Base-by-base conservation (phyloP, 2,888 invertebrate species). In the Yponomeuta cagnagella region DNA sequence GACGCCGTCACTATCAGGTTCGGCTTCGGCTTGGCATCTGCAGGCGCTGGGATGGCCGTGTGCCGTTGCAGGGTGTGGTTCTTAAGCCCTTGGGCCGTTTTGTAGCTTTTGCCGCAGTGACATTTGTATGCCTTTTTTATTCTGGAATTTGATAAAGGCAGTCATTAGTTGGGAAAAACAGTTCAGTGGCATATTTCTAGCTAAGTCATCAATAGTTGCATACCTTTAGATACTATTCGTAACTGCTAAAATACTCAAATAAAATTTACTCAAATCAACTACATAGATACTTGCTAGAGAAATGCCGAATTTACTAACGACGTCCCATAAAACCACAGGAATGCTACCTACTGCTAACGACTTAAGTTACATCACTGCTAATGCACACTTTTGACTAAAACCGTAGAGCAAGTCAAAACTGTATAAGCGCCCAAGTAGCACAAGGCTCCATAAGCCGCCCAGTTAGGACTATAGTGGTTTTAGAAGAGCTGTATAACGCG, bases 61-160 rank as follows among this genome's bases (percentile, higher is more conserved):
- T 89, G 89, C 70, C 88, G 86, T 0, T 84, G 74, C 73, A 84
- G 80, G 2, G 95, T 94, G 84, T 97, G 97, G 79, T 94, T 95
- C 82, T 95, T 96, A 79, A 97, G 93, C 72, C 96, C 96, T 86
- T 95, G 95, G 70, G 95, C 93, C 74, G 96, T 96, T 90, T 96
- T 96, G 92, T 97, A 97, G 84, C 95, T 96, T 93, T 97, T 97
- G 79, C 96, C 96, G 92, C 97, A 97, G 83, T 95, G 95, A 86
- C 97, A 97, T 85, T 95, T 95, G 92, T 95, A 96, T 65, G 94
- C 95, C 91, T 96, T 96, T 85, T 94, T 95, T 83, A 96, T 93
- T 91, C 96, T 96, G 91, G 64, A 93, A 87, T 76, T 70, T 30
- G 12, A 15, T 37, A 64, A n/a, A 52, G 0, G 10, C 30, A 15